Percentiles rank a stretch among this genome's conserved stretches.
phyloP scores from a whole-genome alignment of 2,797 vertebrate species.

The Echiichthys vipera region DNA sequence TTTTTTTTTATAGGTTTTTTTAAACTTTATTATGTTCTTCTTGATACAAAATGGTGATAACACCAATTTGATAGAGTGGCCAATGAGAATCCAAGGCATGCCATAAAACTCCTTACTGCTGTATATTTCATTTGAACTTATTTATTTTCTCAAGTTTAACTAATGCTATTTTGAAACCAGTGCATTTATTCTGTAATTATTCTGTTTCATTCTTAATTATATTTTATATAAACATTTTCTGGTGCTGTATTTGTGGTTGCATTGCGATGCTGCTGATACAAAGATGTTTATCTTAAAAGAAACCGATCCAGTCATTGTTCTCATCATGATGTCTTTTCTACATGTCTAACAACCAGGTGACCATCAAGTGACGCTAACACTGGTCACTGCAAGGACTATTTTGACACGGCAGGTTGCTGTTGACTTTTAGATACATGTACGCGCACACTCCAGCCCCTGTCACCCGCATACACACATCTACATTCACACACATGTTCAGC shows the following conservation, averaged over 20 bases:
- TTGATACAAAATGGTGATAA: too few species aligned
- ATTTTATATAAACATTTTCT: not conserved
- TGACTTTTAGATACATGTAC: conserved; percentile 74
- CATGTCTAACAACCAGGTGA: conserved; percentile 36
- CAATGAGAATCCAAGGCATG: too few species aligned
- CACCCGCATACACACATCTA: conserved; percentile 37
- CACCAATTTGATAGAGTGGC: too few species aligned
- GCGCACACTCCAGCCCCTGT: conserved; percentile 48
- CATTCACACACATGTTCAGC: conserved; percentile 21
- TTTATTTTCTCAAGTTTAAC: too few species aligned
- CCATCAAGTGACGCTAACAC: conserved; percentile 44
- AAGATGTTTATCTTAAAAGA: not conserved
- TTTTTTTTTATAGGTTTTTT: too few species aligned
- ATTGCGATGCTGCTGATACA: not conserved
- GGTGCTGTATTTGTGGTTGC: not conserved
- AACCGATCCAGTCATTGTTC: not conserved
- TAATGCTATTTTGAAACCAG: not conserved
- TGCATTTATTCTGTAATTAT: too few species aligned
- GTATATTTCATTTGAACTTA: too few species aligned
- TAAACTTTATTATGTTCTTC: too few species aligned
- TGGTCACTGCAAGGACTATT: conserved; percentile 70
- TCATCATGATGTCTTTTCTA: not conserved
- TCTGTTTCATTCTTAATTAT: not conserved
- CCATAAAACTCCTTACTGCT: too few species aligned
- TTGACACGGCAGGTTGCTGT: conserved; percentile 59